phyloP scores from a whole-genome alignment of 2,113 vertebrate species.

The Dendropsophus ebraccatus region DNA sequence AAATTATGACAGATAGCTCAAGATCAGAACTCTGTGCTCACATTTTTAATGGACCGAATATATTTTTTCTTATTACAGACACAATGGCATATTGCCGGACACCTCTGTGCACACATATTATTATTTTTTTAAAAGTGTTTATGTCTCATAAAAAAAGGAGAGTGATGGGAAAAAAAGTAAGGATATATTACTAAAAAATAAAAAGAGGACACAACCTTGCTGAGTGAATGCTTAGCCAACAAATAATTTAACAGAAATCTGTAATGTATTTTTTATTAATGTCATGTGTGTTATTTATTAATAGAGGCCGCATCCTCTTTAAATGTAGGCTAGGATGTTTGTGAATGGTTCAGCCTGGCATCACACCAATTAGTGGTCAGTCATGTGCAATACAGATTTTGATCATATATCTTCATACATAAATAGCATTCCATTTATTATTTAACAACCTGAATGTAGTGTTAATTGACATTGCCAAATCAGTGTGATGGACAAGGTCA shows the following conservation, averaged over 20 bases:
- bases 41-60: not conserved
- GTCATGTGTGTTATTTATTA: not conserved
- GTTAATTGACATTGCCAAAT: too few relatives aligned
- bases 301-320: not conserved
- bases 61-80: not conserved
- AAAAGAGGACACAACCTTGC: not conserved
- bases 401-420: too few relatives aligned
- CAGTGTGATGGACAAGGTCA: too few relatives aligned
- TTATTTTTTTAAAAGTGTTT: too few relatives aligned
- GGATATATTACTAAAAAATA: too few relatives aligned
- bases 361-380: not conserved
- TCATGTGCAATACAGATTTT: not conserved
- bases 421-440: too few relatives aligned
- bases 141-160: too few relatives aligned
- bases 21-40: not conserved
- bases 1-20: not conserved
- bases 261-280: not conserved
- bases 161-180: too few relatives aligned
- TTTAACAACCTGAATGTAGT: too few relatives aligned
- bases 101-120: too few relatives aligned
- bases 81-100: too few relatives aligned
- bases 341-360: not conserved
- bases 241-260: not conserved
- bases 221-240: not conserved
- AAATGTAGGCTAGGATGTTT: conserved; percentile 12